phyloP scores from a whole-genome alignment of 2,797 vertebrate species.

The Xerus rutilus region DNA sequence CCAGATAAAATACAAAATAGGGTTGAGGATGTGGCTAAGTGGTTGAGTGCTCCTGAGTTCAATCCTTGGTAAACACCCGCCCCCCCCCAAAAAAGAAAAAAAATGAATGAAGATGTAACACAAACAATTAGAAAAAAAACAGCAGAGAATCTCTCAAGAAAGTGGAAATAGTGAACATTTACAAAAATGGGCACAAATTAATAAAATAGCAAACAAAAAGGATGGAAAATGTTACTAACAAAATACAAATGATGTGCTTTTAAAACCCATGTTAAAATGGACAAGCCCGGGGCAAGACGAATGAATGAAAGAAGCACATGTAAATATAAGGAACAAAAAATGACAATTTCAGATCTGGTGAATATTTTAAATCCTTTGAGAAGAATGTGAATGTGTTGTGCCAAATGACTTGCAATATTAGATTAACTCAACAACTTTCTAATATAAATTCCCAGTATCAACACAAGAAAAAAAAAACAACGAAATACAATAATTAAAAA shows the following conservation, averaged over 20 bases:
- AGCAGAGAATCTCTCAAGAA: neutral
- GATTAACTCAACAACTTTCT: neutral
- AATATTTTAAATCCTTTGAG: slow-evolving; percentile 27
- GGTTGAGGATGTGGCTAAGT: too few species aligned
- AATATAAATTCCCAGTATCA: neutral
- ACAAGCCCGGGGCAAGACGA: neutral
- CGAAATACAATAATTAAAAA: neutral
- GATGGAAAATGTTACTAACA: neutral
- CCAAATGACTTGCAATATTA: neutral
- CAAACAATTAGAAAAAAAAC: neutral
- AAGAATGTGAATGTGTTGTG: neutral
- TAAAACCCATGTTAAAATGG: neutral
- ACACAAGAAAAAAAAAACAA: slow-evolving; percentile 1
- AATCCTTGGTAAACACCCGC: too few species aligned
- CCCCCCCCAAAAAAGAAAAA: too few species aligned
- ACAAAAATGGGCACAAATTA: neutral
- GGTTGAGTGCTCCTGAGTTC: too few species aligned
- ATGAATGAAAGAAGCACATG: neutral
- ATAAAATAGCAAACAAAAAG: neutral
- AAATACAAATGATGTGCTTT: neutral
- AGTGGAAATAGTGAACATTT: neutral
- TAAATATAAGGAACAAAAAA: neutral
- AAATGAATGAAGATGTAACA: neutral
- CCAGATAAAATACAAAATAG: too few species aligned
- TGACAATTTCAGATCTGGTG: neutral